Base-by-base conservation (phyloP, 2,113 vertebrate species). In the Helogale parvula region DNA sequence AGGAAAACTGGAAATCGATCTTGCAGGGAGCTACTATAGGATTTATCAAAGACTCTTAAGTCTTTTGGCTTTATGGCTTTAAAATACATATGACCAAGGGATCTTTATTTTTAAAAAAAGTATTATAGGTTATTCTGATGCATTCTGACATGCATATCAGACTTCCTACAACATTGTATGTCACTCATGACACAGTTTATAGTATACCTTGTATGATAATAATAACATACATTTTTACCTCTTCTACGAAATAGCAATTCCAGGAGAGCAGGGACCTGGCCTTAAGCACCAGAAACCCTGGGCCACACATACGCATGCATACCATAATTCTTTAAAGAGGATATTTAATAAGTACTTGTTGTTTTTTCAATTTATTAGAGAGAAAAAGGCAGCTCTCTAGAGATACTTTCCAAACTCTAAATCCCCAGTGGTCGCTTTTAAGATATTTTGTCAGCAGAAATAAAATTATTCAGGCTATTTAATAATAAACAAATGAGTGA, bases 381-480 rank as follows among this genome's bases (percentile, higher is more conserved):
- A 57, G 35, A 80, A 54, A 79, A 89, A 54, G 1, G 27, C 15
- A 93, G 10, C 31, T 87, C 71, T 96, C 15, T 27, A 65, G 5
- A 80, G 14, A 65, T 1, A 83, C 1, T 94, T 88, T 65, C 23
- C 2, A 93, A 93, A 93, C 2, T 84, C 35, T n/a, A 29, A 19
- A 87, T 63, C 54, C 25, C 31, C 41, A 27, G 4, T 27, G 27
- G 19, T 76, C 13, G 3, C 63, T 95, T 94, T 47, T 65, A 82
- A 93, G 45, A 72, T 52, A 91, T 19, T 74, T 38, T 92, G 15
- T 47, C 35, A 91, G 38, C 33, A 97, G 63, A 93, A 92, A 93
- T 45, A 83, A 86, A 71, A 57, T 25, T 38, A 79, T 83, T 77
- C 83, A 86, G 29, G 45, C 57, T 71, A 65, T n/a, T 86, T 80